These are phyloP conservation scores for Cacoxenus indagator DNA, from an alignment of 2,888 invertebrate genomes.

Conservation along the genomic window DNA sequence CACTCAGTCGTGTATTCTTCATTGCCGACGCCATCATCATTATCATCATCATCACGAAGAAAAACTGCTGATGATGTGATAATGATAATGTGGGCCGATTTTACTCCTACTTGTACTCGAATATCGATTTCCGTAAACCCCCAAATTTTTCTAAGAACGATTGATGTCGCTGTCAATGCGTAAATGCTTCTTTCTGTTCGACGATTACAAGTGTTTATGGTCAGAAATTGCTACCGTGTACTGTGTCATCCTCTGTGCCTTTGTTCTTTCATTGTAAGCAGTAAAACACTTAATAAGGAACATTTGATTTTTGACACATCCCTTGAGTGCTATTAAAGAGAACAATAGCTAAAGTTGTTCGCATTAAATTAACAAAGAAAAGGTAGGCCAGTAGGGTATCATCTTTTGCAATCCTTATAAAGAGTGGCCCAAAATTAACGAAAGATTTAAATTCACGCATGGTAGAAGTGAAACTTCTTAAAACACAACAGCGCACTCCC, in stretches of 20 bases:
- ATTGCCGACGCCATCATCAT: not conserved
- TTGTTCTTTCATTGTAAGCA: no score
- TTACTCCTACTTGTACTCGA: no score
- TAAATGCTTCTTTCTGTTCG: not conserved
- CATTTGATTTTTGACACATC: not conserved
- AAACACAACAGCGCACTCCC: no score
- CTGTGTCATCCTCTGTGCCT: conserved; percentile 27
- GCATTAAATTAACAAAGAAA: no score
- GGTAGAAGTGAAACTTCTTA: no score
- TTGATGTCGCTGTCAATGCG: conserved; percentile 40
- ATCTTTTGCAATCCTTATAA: no score
- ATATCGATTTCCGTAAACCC: conserved; percentile 45
- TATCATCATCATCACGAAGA: not conserved
- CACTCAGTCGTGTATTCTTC: not conserved
- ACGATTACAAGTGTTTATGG: conserved; percentile 54
- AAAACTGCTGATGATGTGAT: conserved; percentile 50
- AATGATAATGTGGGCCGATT: conserved; percentile 48
- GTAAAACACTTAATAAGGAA: not conserved
- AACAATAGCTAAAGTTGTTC: not conserved
- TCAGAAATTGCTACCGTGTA: no score
- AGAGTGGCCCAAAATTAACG: no score
- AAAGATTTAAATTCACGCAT: no score
- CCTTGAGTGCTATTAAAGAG: not conserved
- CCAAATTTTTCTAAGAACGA: conserved; percentile 56
- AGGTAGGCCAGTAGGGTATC: no score